These are phyloP conservation scores for Corythaeola cristata DNA, from an alignment of 2,113 vertebrate genomes.

Conservation along the genomic window DNA sequence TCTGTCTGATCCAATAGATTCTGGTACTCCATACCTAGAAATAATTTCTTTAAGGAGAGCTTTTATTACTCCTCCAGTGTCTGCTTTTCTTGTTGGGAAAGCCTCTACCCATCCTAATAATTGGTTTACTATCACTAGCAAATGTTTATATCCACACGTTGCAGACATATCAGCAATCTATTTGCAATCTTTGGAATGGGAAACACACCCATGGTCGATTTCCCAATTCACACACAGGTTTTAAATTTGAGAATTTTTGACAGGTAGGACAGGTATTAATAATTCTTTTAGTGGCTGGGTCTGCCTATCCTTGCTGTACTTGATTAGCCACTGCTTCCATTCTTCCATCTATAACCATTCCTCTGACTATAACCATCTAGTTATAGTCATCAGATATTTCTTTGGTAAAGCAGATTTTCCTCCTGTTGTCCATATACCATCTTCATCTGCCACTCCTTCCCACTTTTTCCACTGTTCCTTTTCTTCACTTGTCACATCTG, in stretches of 20 bases:
- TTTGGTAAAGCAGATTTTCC: neutral
- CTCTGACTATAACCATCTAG: too few relatives aligned
- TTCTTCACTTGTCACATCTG: neutral
- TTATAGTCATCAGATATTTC: neutral
- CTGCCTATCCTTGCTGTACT: neutral
- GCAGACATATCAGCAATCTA: neutral
- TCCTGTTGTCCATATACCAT: neutral
- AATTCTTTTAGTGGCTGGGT: neutral
- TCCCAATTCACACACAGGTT: neutral
- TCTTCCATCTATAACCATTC: too few relatives aligned
- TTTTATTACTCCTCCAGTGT: neutral
- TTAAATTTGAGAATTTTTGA: neutral
- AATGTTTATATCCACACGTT: neutral
- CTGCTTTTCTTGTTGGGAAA: neutral
- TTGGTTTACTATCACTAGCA: neutral
- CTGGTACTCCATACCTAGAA: neutral
- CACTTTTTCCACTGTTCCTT: neutral
- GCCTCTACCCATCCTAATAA: neutral
- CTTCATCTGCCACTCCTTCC: neutral
- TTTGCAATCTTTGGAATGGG: neutral
- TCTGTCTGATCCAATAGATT: neutral
- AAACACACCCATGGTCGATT: neutral
- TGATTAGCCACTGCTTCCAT: neutral
- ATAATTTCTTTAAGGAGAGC: neutral
- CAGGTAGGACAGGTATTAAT: neutral